These are phyloP conservation scores for Noctua janthe DNA, from an alignment of 2,888 invertebrate species.

Conservation along the genomic window DNA sequence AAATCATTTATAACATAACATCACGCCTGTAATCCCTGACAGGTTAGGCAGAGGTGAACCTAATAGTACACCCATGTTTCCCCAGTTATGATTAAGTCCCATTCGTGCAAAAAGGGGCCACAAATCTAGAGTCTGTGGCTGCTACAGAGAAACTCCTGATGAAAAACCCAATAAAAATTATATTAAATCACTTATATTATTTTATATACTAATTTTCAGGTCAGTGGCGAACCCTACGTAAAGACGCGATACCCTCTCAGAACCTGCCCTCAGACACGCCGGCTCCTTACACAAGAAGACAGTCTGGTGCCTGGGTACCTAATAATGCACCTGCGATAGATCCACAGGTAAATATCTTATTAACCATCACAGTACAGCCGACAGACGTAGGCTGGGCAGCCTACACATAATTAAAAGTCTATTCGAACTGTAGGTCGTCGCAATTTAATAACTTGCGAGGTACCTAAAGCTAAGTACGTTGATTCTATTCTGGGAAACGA, in stretches of 20 bases:
- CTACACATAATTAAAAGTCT: neutral
- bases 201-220: slow-evolving; percentile 72
- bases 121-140: neutral
- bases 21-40: neutral
- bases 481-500: too few relatives aligned
- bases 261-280: slow-evolving; percentile 84
- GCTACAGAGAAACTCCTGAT: neutral
- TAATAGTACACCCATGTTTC: neutral
- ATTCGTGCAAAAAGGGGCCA: neutral
- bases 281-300: slow-evolving; percentile 72
- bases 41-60: neutral
- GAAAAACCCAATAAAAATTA: neutral
- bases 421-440: too few relatives aligned
- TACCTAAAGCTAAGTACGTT: too few relatives aligned
- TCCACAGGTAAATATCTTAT: slow-evolving; percentile 72
- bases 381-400: neutral
- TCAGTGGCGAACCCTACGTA: slow-evolving; percentile 86
- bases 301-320: slow-evolving; percentile 70
- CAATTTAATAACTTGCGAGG: too few relatives aligned
- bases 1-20: too few relatives aligned
- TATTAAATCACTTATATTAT: neutral
- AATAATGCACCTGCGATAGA: slow-evolving; percentile 70
- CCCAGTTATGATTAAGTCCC: neutral
- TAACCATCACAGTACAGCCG: neutral
- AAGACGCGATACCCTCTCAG: slow-evolving; percentile 86